These are phyloP conservation scores for Phlogophora meticulosa DNA, from an alignment of 2,888 invertebrate species.

Conservation along the genomic window DNA sequence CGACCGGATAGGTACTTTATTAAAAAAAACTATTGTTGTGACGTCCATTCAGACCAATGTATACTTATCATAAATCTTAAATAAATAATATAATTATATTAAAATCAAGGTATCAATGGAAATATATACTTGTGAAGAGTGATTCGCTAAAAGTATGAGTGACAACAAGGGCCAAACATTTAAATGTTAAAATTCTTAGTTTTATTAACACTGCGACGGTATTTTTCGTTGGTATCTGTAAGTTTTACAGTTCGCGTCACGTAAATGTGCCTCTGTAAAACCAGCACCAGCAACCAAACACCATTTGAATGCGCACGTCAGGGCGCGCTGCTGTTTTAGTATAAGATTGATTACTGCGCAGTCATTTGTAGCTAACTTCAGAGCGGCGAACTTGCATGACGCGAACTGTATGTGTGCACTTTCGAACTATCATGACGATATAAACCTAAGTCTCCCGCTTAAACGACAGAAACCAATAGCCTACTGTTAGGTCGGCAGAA, in stretches of 20 bases:
- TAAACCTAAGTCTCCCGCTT: too few species aligned
- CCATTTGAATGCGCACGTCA: too few species aligned
- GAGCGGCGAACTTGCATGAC: too few species aligned
- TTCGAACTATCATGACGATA: too few species aligned
- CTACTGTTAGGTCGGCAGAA: neutral
- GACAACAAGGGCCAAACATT: neutral
- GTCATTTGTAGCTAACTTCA: too few species aligned
- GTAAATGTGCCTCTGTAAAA: too few species aligned
- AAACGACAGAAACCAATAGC: too few species aligned
- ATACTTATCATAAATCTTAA: conserved; percentile 34
- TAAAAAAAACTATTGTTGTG: conserved; percentile 31
- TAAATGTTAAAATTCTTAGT: neutral
- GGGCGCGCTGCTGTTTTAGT: too few species aligned
- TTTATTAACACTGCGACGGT: conserved; percentile 15
- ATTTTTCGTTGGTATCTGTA: conserved; percentile 5
- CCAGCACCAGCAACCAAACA: too few species aligned
- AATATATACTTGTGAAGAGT: conserved; percentile 23
- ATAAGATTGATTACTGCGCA: too few species aligned
- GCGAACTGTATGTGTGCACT: too few species aligned
- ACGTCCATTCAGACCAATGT: conserved; percentile 25
- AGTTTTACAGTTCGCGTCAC: neutral
- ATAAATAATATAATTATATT: conserved; percentile 13
- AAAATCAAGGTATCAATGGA: conserved; percentile 4
- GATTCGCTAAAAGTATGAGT: neutral
- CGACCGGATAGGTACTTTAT: neutral